Evolutionary conservation across 2,797 vertebrate species (phyloP).

Genomic region (Ptychadena robeensis): DNA sequence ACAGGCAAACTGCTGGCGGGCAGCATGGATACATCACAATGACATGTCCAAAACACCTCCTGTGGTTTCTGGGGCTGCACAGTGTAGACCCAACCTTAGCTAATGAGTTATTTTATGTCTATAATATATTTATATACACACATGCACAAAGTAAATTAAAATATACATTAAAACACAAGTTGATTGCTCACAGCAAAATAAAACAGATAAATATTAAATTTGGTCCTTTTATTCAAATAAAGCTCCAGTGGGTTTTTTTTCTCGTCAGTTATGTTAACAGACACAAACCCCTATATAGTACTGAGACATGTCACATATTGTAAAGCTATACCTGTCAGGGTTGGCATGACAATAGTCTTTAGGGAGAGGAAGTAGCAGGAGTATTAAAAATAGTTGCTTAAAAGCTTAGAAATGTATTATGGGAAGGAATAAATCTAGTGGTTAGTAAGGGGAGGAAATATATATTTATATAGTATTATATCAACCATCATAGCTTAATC

Average conservation of each 20-base stretch:
- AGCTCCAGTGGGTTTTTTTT: slow-evolving; percentile 29
- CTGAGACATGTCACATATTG: slow-evolving; percentile 56
- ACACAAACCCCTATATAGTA: slow-evolving; percentile 67
- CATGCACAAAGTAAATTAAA: too few relatives aligned
- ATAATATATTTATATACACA: not conserved
- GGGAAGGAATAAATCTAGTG: not conserved
- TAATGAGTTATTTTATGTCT: not conserved
- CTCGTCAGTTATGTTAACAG: slow-evolving; percentile 57
- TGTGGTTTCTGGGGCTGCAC: too few relatives aligned
- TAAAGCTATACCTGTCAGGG: slow-evolving; percentile 63
- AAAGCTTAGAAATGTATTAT: not conserved
- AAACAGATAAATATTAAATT: not conserved
- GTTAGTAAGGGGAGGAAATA: not conserved
- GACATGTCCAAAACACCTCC: too few relatives aligned
- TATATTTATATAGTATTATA: too few relatives aligned
- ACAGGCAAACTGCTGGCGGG: too few relatives aligned
- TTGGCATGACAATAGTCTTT: slow-evolving; percentile 71
- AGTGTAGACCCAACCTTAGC: too few relatives aligned
- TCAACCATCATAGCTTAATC: too few relatives aligned
- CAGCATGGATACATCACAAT: too few relatives aligned
- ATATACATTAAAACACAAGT: not conserved
- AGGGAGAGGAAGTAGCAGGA: slow-evolving; percentile 64
- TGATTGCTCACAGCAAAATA: not conserved
- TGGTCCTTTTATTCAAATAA: not conserved
- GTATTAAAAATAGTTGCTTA: slow-evolving; percentile 53